phyloP scores from a whole-genome alignment of 2,113 vertebrate species.

The Carassius gibelio region DNA sequence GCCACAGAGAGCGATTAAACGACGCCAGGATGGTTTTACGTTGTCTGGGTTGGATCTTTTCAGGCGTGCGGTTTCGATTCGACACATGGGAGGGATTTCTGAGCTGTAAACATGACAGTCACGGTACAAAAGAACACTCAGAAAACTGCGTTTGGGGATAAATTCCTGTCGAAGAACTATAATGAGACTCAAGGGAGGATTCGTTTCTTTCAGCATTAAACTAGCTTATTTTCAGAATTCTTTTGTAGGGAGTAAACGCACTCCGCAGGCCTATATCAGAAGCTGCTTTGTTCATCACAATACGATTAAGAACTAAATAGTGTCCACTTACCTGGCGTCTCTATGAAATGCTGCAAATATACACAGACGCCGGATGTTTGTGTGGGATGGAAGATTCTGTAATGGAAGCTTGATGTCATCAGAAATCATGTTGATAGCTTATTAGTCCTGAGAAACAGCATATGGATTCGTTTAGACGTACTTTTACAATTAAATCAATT shows the following conservation, averaged over 20 bases:
- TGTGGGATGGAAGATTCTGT: background rate
- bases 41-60: background rate
- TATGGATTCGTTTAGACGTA: too few species aligned
- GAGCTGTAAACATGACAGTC: background rate
- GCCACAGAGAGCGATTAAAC: slow-evolving; percentile 42
- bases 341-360: background rate
- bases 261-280: background rate
- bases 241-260: background rate
- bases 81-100: background rate
- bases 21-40: slow-evolving; percentile 23
- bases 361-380: background rate
- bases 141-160: background rate
- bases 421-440: background rate
- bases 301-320: too few species aligned
- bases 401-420: background rate
- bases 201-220: background rate
- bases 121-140: background rate
- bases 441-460: too few species aligned
- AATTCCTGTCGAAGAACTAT: background rate
- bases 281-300: background rate
- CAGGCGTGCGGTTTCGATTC: background rate
- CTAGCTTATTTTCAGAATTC: background rate
- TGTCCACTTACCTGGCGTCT: background rate
- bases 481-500: background rate
- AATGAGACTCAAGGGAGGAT: background rate